phyloP scores from a whole-genome alignment of 1,140 invertebrate species.

The Penaeus chinensis region DNA sequence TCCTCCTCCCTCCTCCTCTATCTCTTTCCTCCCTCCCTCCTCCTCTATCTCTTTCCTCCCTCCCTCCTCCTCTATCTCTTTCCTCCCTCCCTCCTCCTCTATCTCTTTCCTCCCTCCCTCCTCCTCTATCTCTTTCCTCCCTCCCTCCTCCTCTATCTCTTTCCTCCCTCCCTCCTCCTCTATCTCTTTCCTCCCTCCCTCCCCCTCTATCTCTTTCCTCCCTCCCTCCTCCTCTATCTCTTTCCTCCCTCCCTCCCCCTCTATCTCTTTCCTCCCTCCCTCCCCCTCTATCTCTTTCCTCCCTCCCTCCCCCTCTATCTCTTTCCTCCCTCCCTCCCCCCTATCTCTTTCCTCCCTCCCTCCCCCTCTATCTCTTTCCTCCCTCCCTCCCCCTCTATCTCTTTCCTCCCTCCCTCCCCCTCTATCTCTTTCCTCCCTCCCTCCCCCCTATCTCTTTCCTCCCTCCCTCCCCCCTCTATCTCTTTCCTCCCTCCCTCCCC shows the following conservation, averaged over 20 bases:
- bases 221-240: neutral
- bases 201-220: neutral
- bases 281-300: neutral
- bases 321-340: neutral
- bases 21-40: neutral
- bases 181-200: neutral
- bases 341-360: neutral
- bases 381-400: neutral
- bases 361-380: neutral
- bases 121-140: neutral
- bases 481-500: neutral
- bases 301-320: neutral
- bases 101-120: neutral
- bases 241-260: too few relatives aligned
- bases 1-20: neutral
- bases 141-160: too few relatives aligned
- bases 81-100: neutral
- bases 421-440: neutral
- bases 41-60: neutral
- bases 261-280: too few relatives aligned
- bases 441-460: too few relatives aligned
- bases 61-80: too few relatives aligned
- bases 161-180: neutral
- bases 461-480: neutral
- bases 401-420: neutral